Base-by-base conservation (phyloP, 1,140 invertebrate genomes). In the Orussus abietinus region DNA sequence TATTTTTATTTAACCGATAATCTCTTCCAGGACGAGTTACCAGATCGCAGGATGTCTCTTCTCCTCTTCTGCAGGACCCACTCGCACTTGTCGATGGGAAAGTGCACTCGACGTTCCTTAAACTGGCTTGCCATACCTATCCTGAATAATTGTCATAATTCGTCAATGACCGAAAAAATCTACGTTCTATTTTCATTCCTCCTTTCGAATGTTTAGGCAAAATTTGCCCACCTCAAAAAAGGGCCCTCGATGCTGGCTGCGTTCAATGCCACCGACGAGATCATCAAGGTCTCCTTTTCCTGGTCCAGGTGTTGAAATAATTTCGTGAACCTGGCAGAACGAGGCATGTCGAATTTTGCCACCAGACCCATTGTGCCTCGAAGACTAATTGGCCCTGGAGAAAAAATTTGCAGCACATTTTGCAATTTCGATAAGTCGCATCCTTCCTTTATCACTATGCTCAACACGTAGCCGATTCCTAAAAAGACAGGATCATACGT, bases 231-330 rank as follows among this genome's bases (percentile, higher is more conserved):
- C 55, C 44, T 55, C n/a, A 51, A 33, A 43, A 57, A 53, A 47
- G 54, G 54, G 17, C 41, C 42, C 20, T 55, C 55, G 11, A 57
- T 53, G 13, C 47, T 48, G 10, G 55, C 46, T 19, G 44, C 32
- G 20, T 35, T 52, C 1, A 55, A 2, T n/a, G 45, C 17, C 13
- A 48, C 6, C 4, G 38, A 47, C 2, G 29, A 21, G 6, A 57
- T 57, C 12, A 34, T 43, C 17, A 57, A 30, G 13, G 37, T 25
- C 12, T 45, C 38, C 10, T 52, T 55, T 3, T 50, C 42, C 5
- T 9, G 9, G 28, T 57, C 44, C 15, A 57, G 34, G 38, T 47
- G 34, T 28, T 43, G 33, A 6, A 55, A 26, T 7, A 55, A 38
- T 29, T 45, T 52, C 1, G 52, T 36, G 10, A 55, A 47, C 19